phyloP scores from a whole-genome alignment of 2,888 invertebrate species.

The Aphidoletes aphidimyza region DNA sequence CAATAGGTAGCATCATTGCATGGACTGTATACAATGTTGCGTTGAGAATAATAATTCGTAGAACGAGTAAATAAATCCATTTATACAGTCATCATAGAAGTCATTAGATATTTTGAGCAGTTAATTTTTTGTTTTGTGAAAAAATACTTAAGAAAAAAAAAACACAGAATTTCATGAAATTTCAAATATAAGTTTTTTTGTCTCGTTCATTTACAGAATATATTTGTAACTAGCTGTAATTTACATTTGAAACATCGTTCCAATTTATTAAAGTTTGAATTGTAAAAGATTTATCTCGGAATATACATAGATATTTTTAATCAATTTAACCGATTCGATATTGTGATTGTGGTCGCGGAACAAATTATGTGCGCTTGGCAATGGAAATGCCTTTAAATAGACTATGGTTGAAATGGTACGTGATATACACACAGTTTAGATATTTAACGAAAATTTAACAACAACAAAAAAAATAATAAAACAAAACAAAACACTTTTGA shows the following conservation, averaged over 20 bases:
- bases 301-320: background rate
- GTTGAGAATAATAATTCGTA: slow-evolving; percentile 67
- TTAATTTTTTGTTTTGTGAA: too few species aligned
- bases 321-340: background rate
- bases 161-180: background rate
- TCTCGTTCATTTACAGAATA: background rate
- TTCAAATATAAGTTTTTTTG: too few species aligned
- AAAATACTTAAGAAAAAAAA: too few species aligned
- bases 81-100: slow-evolving; percentile 26
- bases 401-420: background rate
- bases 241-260: background rate
- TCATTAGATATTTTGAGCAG: too few species aligned
- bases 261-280: background rate
- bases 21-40: slow-evolving; percentile 77
- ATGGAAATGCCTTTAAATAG: background rate
- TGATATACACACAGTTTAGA: slow-evolving; percentile 3
- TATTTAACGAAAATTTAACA: background rate
- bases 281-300: too few species aligned
- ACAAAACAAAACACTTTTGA: background rate
- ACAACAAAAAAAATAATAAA: background rate
- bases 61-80: background rate
- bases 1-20: slow-evolving; percentile 78
- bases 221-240: too few species aligned
- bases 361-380: background rate
- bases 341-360: too few species aligned